Percentiles rank a stretch among this genome's conserved stretches.
These are phyloP conservation scores for Phaonia tiefii DNA, from an alignment of 2,888 invertebrate genomes.

Conservation along the genomic window DNA sequence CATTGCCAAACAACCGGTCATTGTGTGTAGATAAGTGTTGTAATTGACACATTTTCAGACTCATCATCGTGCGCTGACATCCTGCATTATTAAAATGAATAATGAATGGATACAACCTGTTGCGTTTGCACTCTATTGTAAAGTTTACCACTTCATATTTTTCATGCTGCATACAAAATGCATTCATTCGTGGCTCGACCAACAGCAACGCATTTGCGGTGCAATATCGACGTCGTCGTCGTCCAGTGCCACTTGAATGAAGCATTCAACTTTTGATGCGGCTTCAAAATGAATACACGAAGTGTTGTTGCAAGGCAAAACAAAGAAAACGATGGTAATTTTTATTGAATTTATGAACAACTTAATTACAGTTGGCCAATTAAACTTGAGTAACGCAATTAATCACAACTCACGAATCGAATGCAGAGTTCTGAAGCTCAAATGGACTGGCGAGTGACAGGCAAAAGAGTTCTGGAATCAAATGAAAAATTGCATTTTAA, in stretches of 20 bases:
- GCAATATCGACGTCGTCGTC: background rate
- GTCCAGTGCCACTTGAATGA: background rate
- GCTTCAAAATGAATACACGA: background rate
- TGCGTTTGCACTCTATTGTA: background rate
- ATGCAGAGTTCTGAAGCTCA: conserved; percentile 22
- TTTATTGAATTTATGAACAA: conserved; percentile 72
- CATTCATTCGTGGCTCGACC: conserved; percentile 39
- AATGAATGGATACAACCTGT: conserved; percentile 30
- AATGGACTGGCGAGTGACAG: conserved; percentile 4
- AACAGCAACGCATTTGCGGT: conserved; percentile 49
- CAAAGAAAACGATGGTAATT: conserved; percentile 53
- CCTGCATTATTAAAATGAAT: conserved; percentile 53
- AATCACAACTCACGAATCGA: conserved; percentile 69
- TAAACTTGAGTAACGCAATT: conserved; percentile 78
- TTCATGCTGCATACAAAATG: conserved; percentile 42
- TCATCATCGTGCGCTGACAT: conserved; percentile 53
- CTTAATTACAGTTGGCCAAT: conserved; percentile 79
- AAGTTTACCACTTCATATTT: background rate
- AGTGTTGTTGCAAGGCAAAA: background rate
- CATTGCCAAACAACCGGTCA: no score
- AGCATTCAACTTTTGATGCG: conserved; percentile 4
- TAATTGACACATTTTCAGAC: no score
- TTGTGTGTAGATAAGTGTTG: no score
- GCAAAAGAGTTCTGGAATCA: background rate
- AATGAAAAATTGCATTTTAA: conserved; percentile 22